These are phyloP conservation scores for Palythoa grandis DNA, from an alignment of 92 coral and sea anemone species.

Conservation along the genomic window DNA sequence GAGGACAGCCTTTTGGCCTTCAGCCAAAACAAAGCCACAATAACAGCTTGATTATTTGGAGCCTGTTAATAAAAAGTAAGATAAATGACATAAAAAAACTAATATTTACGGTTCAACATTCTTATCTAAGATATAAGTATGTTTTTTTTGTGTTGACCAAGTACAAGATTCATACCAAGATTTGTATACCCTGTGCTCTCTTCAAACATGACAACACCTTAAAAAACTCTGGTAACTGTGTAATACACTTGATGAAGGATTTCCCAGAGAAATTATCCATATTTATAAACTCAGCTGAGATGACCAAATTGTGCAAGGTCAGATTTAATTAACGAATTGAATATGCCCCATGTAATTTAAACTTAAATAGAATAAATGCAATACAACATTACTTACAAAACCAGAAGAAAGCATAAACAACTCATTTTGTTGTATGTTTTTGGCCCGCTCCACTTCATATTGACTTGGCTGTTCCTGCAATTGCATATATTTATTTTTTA, in stretches of 20 bases:
- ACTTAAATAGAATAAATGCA: too few relatives aligned
- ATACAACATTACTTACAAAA: not conserved
- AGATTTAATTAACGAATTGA: not conserved
- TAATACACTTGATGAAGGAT: not conserved
- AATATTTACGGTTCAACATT: not conserved
- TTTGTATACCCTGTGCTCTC: not conserved
- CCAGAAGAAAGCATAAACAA: not conserved
- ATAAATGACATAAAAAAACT: not conserved
- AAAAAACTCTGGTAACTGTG: not conserved
- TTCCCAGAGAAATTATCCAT: not conserved
- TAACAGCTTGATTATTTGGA: constrained; percentile 1
- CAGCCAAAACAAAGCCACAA: not conserved
- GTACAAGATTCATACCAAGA: not conserved
- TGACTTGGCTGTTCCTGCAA: too few relatives aligned
- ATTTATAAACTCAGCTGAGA: not conserved
- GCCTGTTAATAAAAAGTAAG: not conserved
- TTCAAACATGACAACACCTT: not conserved
- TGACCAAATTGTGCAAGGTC: not conserved
- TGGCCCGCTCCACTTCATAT: too few relatives aligned
- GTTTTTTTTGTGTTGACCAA: not conserved
- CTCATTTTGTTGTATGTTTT: too few relatives aligned
- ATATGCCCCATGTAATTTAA: not conserved
- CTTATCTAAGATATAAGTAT: not conserved
- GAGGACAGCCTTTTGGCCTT: not conserved
- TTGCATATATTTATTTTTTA: too few relatives aligned